Percentiles rank a stretch among this genome's conserved stretches.
These are phyloP conservation scores for Venusia cambrica DNA, from an alignment of 2,888 invertebrate species.

Conservation along the genomic window DNA sequence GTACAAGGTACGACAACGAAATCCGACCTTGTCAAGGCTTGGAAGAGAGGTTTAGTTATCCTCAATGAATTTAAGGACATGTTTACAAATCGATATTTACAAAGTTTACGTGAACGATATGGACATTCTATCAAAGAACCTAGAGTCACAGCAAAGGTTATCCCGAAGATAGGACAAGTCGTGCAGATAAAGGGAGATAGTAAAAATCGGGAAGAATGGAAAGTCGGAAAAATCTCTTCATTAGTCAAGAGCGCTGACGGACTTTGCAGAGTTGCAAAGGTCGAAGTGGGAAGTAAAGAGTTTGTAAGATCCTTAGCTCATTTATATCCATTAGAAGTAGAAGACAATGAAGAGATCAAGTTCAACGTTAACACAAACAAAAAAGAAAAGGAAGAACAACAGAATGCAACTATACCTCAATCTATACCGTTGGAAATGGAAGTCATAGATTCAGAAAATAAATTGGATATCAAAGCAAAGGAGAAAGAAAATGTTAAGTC, in stretches of 20 bases:
- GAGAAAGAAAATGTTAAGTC: too few species aligned
- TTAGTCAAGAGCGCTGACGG: slow-evolving; percentile 18
- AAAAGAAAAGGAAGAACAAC: too few species aligned
- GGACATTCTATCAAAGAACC: slow-evolving; percentile 10
- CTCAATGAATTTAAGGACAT: slow-evolving; percentile 27
- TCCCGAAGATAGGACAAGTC: slow-evolving; percentile 13
- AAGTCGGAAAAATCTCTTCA: slow-evolving; percentile 19
- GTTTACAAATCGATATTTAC: slow-evolving; percentile 20
- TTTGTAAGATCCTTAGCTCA: too few species aligned
- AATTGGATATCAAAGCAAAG: too few species aligned
- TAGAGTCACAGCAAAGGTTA: slow-evolving; percentile 12
- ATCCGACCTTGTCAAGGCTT: slow-evolving; percentile 18
- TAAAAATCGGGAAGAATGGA: slow-evolving; percentile 21
- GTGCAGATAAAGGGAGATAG: slow-evolving; percentile 23
- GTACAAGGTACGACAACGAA: slow-evolving; percentile 13
- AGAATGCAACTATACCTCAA: too few species aligned
- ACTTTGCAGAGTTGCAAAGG: slow-evolving; percentile 19
- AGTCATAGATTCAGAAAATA: too few species aligned
- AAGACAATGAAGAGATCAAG: too few species aligned
- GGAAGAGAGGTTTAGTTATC: slow-evolving; percentile 14
- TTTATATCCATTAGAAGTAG: too few species aligned
- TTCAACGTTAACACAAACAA: too few species aligned
- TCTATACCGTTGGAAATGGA: too few species aligned
- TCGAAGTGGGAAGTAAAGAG: too few species aligned
- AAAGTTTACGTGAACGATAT: slow-evolving; percentile 13